Percentiles rank a stretch among this genome's conserved stretches.
phyloP scores from a whole-genome alignment of 1,140 invertebrate species.

The Gryllus bimaculatus region DNA sequence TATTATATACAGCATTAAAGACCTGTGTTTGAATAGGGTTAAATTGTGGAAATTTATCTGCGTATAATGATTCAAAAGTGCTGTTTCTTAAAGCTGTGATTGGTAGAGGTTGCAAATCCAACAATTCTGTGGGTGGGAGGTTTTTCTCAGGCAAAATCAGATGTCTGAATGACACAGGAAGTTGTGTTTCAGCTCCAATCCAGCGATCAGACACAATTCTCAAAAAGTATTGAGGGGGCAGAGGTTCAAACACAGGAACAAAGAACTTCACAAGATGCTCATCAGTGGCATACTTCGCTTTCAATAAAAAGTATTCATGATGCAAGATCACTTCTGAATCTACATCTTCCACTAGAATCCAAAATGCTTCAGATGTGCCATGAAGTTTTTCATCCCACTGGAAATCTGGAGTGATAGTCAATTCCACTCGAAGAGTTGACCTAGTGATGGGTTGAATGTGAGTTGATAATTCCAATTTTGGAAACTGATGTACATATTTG shows the following conservation, averaged over 20 bases:
- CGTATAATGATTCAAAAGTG: constrained; percentile 78
- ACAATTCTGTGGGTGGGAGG: constrained; percentile 90
- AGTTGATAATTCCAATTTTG: constrained; percentile 86
- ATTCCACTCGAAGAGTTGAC: constrained; percentile 85
- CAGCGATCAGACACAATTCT: constrained; percentile 54
- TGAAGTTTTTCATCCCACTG: constrained; percentile 98
- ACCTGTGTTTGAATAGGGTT: constrained; percentile 99
- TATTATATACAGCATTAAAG: constrained; percentile 97
- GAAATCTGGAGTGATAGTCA: constrained; percentile 98
- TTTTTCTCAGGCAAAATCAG: constrained; percentile 97
- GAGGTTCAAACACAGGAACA: constrained; percentile 95
- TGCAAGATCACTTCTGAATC: constrained; percentile 93
- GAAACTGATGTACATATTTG: constrained; percentile 96
- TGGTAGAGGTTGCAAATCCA: constrained; percentile 95
- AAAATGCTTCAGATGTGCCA: constrained; percentile 93
- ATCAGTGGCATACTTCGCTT: constrained; percentile 87
- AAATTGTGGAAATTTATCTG: constrained; percentile 82
- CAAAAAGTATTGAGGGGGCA: constrained; percentile 97
- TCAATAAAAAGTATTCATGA: constrained; percentile 95
- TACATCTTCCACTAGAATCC: constrained; percentile 98
- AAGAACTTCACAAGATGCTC: constrained; percentile 97
- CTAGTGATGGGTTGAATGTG: constrained; percentile 97
- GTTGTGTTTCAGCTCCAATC: constrained; percentile 89
- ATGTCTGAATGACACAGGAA: constrained; percentile 96
- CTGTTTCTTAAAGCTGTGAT: constrained; percentile 74